phyloP scores from a whole-genome alignment of 2,113 vertebrate genomes.

The Conger conger region DNA sequence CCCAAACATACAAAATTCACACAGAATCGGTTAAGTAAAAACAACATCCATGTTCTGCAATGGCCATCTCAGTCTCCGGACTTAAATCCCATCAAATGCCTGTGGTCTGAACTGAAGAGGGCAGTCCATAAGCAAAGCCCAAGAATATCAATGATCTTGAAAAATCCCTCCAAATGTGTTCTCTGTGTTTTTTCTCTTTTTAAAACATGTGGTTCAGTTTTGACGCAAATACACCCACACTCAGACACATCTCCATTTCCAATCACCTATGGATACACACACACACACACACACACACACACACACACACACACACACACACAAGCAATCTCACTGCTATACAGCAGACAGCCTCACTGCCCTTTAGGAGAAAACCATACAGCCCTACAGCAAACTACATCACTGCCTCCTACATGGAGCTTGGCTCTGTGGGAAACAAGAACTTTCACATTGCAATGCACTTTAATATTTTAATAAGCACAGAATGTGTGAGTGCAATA shows the following conservation, averaged over 20 bases:
- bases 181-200: no score
- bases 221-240: background rate
- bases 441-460: background rate
- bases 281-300: background rate
- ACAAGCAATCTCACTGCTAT: background rate
- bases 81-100: no score
- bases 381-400: background rate
- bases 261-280: background rate
- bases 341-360: background rate
- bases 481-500: background rate
- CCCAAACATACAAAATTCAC: no score
- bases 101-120: no score
- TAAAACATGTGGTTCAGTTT: background rate
- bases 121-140: no score
- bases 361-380: background rate
- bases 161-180: no score
- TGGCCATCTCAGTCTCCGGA: no score
- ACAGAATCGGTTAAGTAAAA: no score
- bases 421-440: background rate
- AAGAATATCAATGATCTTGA: no score
- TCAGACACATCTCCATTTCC: background rate
- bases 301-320: background rate
- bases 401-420: background rate
- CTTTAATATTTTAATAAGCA: background rate
- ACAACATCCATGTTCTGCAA: no score